These are phyloP conservation scores for Drosophila bocqueti DNA, from an alignment of 1,140 invertebrate genomes.

Conservation along the genomic window DNA sequence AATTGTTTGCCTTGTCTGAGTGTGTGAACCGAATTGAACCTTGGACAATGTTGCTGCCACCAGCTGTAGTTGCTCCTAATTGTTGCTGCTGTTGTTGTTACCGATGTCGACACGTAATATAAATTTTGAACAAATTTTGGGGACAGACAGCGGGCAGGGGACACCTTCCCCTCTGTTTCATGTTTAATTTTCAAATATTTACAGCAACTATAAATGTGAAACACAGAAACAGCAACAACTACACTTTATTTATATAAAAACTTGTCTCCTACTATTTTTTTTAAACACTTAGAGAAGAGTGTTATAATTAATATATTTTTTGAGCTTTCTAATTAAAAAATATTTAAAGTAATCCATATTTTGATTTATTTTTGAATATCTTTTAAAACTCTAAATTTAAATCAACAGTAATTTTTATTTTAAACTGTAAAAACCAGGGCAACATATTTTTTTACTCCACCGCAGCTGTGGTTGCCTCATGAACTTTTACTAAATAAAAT, in stretches of 20 bases:
- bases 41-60: slow-evolving; percentile 57
- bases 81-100: slow-evolving; percentile 31
- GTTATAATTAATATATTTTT: neutral
- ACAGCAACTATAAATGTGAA: slow-evolving; percentile 70
- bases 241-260: slow-evolving; percentile 43
- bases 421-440: neutral
- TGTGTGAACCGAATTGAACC: slow-evolving; percentile 63
- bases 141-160: neutral
- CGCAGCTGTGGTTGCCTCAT: slow-evolving; percentile 47
- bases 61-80: slow-evolving; percentile 53
- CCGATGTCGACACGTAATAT: slow-evolving; percentile 76
- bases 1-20: slow-evolving; percentile 80
- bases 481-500: slow-evolving; percentile 76
- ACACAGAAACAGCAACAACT: slow-evolving; percentile 61
- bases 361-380: neutral
- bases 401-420: neutral
- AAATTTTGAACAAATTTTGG: slow-evolving; percentile 78
- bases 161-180: neutral
- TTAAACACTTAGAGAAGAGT: slow-evolving; percentile 4
- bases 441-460: neutral
- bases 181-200: slow-evolving; percentile 80
- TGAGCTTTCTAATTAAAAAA: too few species aligned
- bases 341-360: too few species aligned
- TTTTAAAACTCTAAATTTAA: neutral
- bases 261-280: neutral